These are phyloP conservation scores for Sebastiscus tertius DNA, from an alignment of 2,797 vertebrate genomes.

Conservation along the genomic window DNA sequence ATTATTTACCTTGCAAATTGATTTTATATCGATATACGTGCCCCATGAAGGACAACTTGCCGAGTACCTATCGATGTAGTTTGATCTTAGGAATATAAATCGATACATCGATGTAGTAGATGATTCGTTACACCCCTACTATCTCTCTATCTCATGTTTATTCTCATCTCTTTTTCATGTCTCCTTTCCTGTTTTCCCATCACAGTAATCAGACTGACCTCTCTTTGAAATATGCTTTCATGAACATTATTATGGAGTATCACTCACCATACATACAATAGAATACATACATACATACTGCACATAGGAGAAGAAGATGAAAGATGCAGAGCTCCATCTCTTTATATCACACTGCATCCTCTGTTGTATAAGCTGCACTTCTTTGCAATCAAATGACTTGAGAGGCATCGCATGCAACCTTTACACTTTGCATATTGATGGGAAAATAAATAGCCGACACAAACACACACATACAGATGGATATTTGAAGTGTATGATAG, in stretches of 20 bases:
- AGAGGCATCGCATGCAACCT: background rate
- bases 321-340: background rate
- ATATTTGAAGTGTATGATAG: conserved; percentile 1
- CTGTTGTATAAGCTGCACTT: conserved; percentile 9
- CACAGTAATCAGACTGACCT: background rate
- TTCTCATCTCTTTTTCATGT: background rate
- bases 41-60: too few species aligned
- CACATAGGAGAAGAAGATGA: background rate
- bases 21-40: too few species aligned
- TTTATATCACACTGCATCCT: background rate
- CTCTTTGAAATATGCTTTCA: background rate
- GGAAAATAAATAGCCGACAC: conserved; percentile 34
- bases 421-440: conserved; percentile 48
- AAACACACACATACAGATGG: background rate
- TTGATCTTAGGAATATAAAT: too few species aligned
- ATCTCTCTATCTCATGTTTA: background rate
- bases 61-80: too few species aligned
- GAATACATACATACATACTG: background rate
- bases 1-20: too few species aligned
- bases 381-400: background rate
- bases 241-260: background rate
- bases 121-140: too few species aligned
- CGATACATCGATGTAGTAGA: too few species aligned
- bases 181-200: background rate
- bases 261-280: background rate